Base-by-base conservation (phyloP, 2,113 vertebrate genomes). In the Pachyramphus minor region DNA sequence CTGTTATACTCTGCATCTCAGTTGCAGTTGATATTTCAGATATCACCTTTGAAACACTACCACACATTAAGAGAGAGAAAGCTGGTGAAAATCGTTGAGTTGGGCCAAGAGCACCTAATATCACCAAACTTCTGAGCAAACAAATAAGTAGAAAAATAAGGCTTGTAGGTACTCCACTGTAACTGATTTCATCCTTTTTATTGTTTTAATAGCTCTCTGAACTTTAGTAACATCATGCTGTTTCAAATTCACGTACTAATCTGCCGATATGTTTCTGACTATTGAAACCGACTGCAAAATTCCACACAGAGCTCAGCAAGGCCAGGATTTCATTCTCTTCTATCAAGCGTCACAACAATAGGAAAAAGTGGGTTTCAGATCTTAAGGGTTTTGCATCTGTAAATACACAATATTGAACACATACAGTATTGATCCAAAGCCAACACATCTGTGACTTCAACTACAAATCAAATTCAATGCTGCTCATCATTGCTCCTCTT, bases 271-370 rank as follows among this genome's bases (percentile, higher is more conserved):
- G 49, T 86, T 78, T 81, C 56, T 41, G 52, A 56, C 31, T 0
- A 0, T 33, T 17, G 5, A 86, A 92, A 78, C 8, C 23, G 35
- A 45, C 45, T 45, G 49, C 58, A 82, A 47, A 90, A 93, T 79
- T 92, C n/a, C 69, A 84, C 44, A 41, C 17, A 3, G 41, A 52
- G 33, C 25, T 71, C 52, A 58, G 53, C 33, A 59, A 84, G 69
- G 56, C 60, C 41, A 42, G 56, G 41, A 76, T 49, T 68, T 82
- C 41, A 68, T 71, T 30, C 3, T 58, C 37, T 90, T 75, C 11
- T 10, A 69, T 41, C 47, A 87, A 7, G 39, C 2, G 1, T 6
- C 0, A 0, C 45, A 49, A 60, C 25, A 69, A 53, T 9, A 87
- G 49, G 28, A 44, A 87, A 94, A 71, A 58, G 15, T 68, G 37